A percentile compares a stretch with the other conserved stretches of the same genome.
These are phyloP conservation scores for Falco concolor DNA, from an alignment of 2,797 vertebrate species.

Conservation along the genomic window DNA sequence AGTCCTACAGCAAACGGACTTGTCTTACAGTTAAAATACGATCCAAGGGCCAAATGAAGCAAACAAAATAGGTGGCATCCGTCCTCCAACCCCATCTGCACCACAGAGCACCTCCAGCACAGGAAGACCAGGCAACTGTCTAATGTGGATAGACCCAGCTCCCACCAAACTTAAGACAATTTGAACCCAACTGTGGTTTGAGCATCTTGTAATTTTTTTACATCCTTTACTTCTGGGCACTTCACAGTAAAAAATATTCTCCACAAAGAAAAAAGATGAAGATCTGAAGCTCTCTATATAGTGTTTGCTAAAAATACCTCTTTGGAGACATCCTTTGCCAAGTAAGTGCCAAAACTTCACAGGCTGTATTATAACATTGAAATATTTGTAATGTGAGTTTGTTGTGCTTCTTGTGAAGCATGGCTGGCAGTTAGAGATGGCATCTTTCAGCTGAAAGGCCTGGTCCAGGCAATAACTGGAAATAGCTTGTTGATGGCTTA, in stretches of 20 bases:
- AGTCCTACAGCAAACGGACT: neutral
- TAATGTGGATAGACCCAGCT: neutral
- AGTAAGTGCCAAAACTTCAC: constrained; percentile 25
- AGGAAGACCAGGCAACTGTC: neutral
- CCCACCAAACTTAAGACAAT: neutral
- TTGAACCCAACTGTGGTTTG: neutral
- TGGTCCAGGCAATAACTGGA: neutral
- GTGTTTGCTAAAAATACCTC: constrained; percentile 6
- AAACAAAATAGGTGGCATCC: neutral
- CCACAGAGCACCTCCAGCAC: neutral
- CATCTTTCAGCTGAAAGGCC: neutral
- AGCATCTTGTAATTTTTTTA: neutral
- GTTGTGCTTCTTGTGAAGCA: neutral
- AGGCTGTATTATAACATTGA: neutral
- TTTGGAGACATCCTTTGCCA: neutral
- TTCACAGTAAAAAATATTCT: neutral
- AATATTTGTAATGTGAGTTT: neutral
- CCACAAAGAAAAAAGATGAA: neutral
- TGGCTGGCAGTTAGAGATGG: neutral
- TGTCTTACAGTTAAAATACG: neutral
- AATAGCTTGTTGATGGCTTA: neutral
- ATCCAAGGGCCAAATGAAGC: neutral
- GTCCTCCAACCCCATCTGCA: neutral
- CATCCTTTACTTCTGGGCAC: neutral
- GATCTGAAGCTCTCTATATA: neutral